A percentile compares a stretch with the other conserved stretches of the same genome.
These are phyloP conservation scores for Chironomus tepperi DNA, from an alignment of 1,140 invertebrate species.

Conservation along the genomic window DNA sequence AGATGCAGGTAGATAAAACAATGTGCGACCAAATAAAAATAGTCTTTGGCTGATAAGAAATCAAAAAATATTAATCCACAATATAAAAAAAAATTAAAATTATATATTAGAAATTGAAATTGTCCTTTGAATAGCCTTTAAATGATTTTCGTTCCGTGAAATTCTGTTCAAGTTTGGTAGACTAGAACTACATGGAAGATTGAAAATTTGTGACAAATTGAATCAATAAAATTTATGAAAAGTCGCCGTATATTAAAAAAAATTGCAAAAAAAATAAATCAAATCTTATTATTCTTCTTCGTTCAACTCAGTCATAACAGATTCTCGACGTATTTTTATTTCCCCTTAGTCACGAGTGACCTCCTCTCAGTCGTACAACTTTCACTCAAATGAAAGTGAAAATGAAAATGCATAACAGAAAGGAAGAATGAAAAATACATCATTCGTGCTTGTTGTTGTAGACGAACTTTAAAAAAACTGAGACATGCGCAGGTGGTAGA, in stretches of 20 bases:
- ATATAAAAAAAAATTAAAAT: no score
- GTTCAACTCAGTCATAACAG: not conserved
- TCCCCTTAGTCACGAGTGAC: not conserved
- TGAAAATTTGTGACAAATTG: not conserved
- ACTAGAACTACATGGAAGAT: not conserved
- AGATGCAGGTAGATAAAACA: no score
- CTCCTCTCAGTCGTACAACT: not conserved
- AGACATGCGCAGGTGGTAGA: constrained; percentile 10
- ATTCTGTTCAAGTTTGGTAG: not conserved
- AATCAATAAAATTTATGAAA: not conserved
- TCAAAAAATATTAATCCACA: no score
- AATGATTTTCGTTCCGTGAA: not conserved
- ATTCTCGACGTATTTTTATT: not conserved
- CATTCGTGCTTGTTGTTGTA: not conserved
- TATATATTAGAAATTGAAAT: no score
- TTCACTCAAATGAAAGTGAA: constrained; percentile 13
- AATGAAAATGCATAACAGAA: not conserved
- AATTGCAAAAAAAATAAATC: no score
- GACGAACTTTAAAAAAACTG: not conserved
- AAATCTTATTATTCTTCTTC: no score
- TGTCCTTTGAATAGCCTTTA: not conserved
- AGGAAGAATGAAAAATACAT: not conserved
- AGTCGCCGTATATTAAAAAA: not conserved
- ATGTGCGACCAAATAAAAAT: no score
- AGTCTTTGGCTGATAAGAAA: no score